Percentiles rank a stretch among this genome's conserved stretches.
Conservation (phyloP, 1,140 invertebrate species). For the Macrobrachium nipponense region DNA sequence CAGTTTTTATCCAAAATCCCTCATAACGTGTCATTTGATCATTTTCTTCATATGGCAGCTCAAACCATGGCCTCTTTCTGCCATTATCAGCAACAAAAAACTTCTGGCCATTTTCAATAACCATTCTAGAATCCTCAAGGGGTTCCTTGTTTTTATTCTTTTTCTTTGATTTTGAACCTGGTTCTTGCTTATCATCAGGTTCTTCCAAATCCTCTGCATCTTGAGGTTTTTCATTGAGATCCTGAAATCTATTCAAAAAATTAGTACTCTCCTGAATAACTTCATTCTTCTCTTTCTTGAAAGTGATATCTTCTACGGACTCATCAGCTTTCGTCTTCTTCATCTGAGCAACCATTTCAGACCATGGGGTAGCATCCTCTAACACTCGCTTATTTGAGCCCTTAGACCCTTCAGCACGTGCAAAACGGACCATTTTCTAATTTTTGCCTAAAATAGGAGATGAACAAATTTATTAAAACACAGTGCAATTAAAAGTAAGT, state of each 20-base stretch:
- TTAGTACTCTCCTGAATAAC: no score
- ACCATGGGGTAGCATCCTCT: conserved; percentile 43
- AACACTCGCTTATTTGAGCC: conserved; percentile 40
- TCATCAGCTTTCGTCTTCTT: no score
- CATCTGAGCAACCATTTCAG: conserved; percentile 7
- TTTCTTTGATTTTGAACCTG: background rate
- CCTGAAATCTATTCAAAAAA: no score
- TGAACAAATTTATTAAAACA: no score
- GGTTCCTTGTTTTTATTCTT: background rate
- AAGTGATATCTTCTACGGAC: no score
- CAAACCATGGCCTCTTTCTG: conserved; percentile 45
- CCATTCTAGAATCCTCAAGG: no score
- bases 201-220: no score
- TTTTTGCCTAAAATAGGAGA: no score
- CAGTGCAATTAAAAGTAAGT: no score
- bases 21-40: conserved; percentile 45
- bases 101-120: background rate
- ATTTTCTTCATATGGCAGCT: conserved; percentile 49
- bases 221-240: no score
- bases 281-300: no score
- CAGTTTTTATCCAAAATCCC: conserved; percentile 40
- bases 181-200: background rate
- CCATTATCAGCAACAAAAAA: conserved; percentile 32
- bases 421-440: conserved; percentile 49
- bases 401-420: conserved; percentile 45